Conservation (phyloP, 2,888 invertebrate genomes). For the Ypsolopha sequella region DNA sequence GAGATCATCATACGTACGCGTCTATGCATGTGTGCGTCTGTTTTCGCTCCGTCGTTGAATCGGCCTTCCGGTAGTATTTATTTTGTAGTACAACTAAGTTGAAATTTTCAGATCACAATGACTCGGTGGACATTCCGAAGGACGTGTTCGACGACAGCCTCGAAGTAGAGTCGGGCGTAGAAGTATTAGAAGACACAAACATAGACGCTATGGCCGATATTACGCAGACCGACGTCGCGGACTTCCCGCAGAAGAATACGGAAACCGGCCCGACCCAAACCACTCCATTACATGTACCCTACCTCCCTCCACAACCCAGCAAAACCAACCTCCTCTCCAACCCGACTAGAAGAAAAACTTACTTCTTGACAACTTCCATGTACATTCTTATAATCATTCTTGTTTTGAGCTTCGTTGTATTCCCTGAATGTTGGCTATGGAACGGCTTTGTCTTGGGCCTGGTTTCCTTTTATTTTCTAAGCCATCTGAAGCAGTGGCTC, state of each 20-base stretch:
- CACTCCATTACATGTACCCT: slow-evolving; percentile 24
- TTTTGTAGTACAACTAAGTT: no score
- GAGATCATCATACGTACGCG: no score
- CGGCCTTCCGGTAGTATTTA: no score
- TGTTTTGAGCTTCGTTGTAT: slow-evolving; percentile 37
- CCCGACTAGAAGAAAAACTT: slow-evolving; percentile 8
- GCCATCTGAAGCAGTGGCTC: slow-evolving; percentile 44
- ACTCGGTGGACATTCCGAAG: slow-evolving; percentile 30
- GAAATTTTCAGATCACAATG: slow-evolving; percentile 27
- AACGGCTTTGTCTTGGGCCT: slow-evolving; percentile 59
- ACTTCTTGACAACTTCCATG: slow-evolving; percentile 44
- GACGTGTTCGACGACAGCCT: slow-evolving; percentile 34
- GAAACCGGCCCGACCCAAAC: neutral
- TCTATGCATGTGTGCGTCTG: no score
- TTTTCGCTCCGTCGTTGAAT: no score
- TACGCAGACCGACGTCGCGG: slow-evolving; percentile 20
- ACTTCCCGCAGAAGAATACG: neutral
- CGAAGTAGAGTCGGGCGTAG: slow-evolving; percentile 65
- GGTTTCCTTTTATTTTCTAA: slow-evolving; percentile 44
- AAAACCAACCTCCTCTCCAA: slow-evolving; percentile 28
- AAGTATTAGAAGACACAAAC: slow-evolving; percentile 55
- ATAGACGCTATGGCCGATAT: slow-evolving; percentile 42
- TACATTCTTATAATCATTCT: slow-evolving; percentile 48
- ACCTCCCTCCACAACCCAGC: slow-evolving; percentile 33
- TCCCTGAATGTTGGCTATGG: slow-evolving; percentile 49